Evolutionary conservation across 2,888 invertebrate genomes (phyloP), one percentile per base, ranked within the genome.

Genomic region (Petrolisthes manimaculis): DNA sequence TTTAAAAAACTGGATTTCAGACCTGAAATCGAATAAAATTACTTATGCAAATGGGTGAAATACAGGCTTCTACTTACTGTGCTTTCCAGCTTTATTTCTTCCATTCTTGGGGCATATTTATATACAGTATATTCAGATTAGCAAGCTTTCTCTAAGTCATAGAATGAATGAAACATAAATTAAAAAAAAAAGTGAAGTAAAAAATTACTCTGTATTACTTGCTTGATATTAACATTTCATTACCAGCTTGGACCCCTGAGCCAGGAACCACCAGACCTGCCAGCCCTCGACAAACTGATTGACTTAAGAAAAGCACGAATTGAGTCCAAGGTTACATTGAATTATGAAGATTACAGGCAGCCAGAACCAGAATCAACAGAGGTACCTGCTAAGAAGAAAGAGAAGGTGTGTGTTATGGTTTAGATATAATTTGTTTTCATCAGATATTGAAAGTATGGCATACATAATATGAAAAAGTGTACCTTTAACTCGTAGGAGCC

Each of bases 271-370:
- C 51, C 81, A 24, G 53, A 80, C 3, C 37, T 77, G 9, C 78
- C 89, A 2, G 53, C 9, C 51, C 18, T n/a, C 3, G 79, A 83
- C 51, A 89, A 85, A 51, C 77, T 89, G 8, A 21, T 89, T 51
- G 78, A 89, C 71, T 21, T 89, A 21, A 53, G 67, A 54, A 86
- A 82, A 69, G 78, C 78, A 5, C 82, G 85, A 69, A 71, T 78
- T 51, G 85, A 75, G 18, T 89, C 85, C 51, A 55, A 78, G 5
- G 89, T 85, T 21, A 82, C 89, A 8, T 74, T 89, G 12, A 74
- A 71, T n/a, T 89, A 85, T 69, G 89, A 89, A 37, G 83, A 85
- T 18, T 89, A 78, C 80, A 71, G 71, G 12, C 74, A 78, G 8
- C 69, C 82, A 14, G 86, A 83, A 51, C 51, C 61, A 51, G 79